Evolutionary conservation across 2,888 invertebrate species (phyloP).

Genomic region (Drosophila paramelanica): DNA sequence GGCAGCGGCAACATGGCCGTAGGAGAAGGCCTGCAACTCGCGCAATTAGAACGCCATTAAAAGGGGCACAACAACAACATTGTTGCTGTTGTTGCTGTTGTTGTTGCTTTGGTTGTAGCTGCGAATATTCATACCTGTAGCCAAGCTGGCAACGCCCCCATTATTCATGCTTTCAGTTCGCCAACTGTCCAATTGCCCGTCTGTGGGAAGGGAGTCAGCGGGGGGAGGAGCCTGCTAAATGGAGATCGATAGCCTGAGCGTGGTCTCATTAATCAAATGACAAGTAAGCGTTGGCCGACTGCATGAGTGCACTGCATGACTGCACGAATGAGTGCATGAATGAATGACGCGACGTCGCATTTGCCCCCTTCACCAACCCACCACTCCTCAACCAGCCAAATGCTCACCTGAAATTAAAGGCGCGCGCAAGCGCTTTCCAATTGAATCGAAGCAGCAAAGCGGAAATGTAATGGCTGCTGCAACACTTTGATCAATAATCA

Average conservation of each 20-base stretch:
- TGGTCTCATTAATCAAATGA: conserved; percentile 84
- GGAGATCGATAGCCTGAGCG: conserved; percentile 83
- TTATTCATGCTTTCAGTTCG: conserved; percentile 70
- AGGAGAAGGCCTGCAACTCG: conserved; percentile 44
- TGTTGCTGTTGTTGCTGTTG: conserved; percentile 30
- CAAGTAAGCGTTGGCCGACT: conserved; percentile 68
- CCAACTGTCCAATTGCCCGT: conserved; percentile 34
- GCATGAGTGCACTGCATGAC: conserved; percentile 44
- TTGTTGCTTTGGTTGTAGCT: conserved; percentile 30
- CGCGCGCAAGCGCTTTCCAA: conserved; percentile 69
- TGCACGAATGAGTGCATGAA: conserved; percentile 50
- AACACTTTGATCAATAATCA: conserved; percentile 72
- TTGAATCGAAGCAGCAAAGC: conserved; percentile 69
- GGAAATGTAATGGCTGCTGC: conserved; percentile 71
- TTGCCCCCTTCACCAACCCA: conserved; percentile 24
- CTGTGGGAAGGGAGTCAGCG: neutral
- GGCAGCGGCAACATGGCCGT: conserved; percentile 57
- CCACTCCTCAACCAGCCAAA: conserved; percentile 2
- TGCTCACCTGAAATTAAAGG: conserved; percentile 51
- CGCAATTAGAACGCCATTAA: conserved; percentile 80
- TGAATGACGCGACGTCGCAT: conserved; percentile 46
- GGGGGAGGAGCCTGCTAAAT: conserved; percentile 70
- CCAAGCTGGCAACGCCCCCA: conserved; percentile 73
- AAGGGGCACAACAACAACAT: conserved; percentile 60
- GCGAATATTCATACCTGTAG: conserved; percentile 51